Percentiles rank a stretch among this genome's conserved stretches.
Conservation (phyloP, 2,888 invertebrate species). For the Saturnia pavonia region DNA sequence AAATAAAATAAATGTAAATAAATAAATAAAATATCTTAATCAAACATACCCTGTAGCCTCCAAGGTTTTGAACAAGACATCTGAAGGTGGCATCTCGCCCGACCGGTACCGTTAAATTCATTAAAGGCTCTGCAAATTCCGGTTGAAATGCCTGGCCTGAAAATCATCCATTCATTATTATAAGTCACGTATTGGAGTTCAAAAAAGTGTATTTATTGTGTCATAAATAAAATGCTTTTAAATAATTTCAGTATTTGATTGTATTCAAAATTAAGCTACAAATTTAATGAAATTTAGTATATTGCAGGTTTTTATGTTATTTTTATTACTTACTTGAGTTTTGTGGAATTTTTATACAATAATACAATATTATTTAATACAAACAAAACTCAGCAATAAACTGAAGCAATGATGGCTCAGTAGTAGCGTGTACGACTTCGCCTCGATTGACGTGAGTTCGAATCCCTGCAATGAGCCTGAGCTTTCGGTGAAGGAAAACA, state of each 20-base stretch:
- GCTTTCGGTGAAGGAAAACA: too few species aligned
- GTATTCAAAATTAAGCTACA: not conserved
- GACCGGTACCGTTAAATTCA: conserved; percentile 91
- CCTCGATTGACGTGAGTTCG: too few species aligned
- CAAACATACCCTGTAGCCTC: conserved; percentile 91
- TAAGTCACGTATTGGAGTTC: not conserved
- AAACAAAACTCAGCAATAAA: too few species aligned
- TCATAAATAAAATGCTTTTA: not conserved
- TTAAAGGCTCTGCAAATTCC: conserved; percentile 91
- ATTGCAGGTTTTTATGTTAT: too few species aligned
- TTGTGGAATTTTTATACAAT: too few species aligned
- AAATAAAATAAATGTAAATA: conserved; percentile 25
- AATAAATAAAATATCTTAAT: conserved; percentile 19
- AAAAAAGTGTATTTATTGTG: not conserved
- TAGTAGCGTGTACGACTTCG: too few species aligned
- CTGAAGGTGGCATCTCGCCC: conserved; percentile 94
- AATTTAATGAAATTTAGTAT: too few species aligned
- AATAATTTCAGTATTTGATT: not conserved
- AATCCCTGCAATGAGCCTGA: too few species aligned
- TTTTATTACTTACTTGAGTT: too few species aligned
- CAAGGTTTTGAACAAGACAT: conserved; percentile 92
- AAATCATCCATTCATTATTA: conserved; percentile 32
- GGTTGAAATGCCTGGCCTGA: conserved; percentile 90
- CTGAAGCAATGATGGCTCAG: too few species aligned
- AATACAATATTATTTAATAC: too few species aligned